phyloP scores from a whole-genome alignment of 2,888 invertebrate species.

The Hemithea aestivaria region DNA sequence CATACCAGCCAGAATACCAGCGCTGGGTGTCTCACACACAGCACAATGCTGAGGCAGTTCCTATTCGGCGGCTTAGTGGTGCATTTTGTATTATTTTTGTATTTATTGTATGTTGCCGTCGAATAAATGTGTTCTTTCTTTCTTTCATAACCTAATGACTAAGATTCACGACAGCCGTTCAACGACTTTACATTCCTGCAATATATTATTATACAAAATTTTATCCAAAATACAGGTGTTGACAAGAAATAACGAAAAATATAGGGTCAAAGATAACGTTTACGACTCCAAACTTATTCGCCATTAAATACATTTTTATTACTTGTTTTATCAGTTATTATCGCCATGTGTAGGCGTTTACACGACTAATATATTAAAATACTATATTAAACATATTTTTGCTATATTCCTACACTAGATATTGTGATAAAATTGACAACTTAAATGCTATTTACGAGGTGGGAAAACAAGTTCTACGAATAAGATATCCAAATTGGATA shows the following conservation, averaged over 20 bases:
- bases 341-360: constrained; percentile 12
- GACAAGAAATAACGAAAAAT: constrained; percentile 20
- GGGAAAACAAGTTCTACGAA: constrained; percentile 5
- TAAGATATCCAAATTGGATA: constrained; percentile 3
- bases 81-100: no score
- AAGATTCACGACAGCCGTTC: no score
- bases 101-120: no score
- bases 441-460: constrained; percentile 9
- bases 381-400: constrained; percentile 2
- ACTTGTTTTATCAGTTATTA: constrained; percentile 17
- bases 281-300: constrained; percentile 1
- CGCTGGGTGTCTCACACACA: no score
- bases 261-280: constrained; percentile 1
- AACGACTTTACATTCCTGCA: no score
- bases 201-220: no score
- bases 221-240: no score
- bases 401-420: background rate
- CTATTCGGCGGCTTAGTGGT: no score
- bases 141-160: no score
- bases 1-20: no score
- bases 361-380: constrained; percentile 10
- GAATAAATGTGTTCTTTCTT: no score
- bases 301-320: constrained; percentile 12
- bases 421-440: constrained; percentile 13
- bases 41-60: no score